Evolutionary conservation across 1,140 invertebrate genomes (phyloP).

Genomic region (Euglossa dilemma): DNA sequence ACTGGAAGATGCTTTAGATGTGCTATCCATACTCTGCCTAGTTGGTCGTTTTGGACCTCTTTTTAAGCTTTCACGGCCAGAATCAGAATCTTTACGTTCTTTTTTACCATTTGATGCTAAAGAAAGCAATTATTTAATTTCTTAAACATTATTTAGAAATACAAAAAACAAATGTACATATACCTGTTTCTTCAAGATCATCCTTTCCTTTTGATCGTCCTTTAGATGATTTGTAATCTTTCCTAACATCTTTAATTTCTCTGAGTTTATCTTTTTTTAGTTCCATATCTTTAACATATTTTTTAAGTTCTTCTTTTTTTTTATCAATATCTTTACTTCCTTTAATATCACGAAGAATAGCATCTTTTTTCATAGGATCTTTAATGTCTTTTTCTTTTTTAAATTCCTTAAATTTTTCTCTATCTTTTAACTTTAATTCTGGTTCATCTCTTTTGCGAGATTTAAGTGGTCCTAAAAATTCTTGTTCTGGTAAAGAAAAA

Average conservation of each 20-base stretch:
- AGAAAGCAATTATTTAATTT: constrained; percentile 27
- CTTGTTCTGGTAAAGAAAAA: constrained; percentile 87
- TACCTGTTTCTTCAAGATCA: constrained; percentile 74
- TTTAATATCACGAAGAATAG: constrained; percentile 79
- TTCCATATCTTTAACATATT: constrained; percentile 76
- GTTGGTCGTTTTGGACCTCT: constrained; percentile 79
- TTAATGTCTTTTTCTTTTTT: constrained; percentile 82
- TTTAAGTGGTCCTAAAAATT: constrained; percentile 86
- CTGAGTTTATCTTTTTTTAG: constrained; percentile 79
- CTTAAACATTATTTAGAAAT: background rate
- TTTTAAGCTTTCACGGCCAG: constrained; percentile 77
- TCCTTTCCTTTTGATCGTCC: constrained; percentile 79
- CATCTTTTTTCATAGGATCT: constrained; percentile 80
- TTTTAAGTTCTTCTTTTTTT: constrained; percentile 82
- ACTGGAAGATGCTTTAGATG: constrained; percentile 78
- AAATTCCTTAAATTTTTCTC: constrained; percentile 80
- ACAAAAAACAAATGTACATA: background rate
- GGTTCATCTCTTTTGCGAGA: constrained; percentile 84
- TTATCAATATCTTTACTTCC: constrained; percentile 78
- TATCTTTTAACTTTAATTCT: constrained; percentile 79
- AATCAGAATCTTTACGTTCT: constrained; percentile 80
- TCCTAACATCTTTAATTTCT: constrained; percentile 79
- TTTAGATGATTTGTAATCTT: constrained; percentile 79
- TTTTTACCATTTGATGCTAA: constrained; percentile 75
- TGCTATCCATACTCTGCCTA: constrained; percentile 79